Base-by-base conservation (phyloP, 2,797 vertebrate genomes). In the Acropternis orthonyx region DNA sequence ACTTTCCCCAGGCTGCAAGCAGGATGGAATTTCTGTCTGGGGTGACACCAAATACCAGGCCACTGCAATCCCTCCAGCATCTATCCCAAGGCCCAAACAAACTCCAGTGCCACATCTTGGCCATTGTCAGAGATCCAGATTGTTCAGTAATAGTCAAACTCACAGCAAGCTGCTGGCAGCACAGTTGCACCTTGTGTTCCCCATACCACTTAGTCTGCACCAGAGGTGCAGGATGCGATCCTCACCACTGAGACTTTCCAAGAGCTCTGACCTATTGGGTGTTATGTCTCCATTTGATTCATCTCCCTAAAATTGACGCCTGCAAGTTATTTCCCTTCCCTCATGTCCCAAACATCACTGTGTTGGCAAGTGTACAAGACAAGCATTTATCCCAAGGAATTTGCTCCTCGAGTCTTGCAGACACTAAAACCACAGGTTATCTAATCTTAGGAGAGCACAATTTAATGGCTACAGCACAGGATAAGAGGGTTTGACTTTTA, bases 361-460 rank as follows among this genome's bases (percentile, higher is more conserved):
- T 51, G 46, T 41, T 96, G 93, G 96, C 89, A 95, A 91, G 65
- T 8, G 37, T 65, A 89, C 67, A 96, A 86, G 79, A 80, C 67
- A 84, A 85, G 39, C 85, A 96, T 94, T 95, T 93, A 78, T 75
- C 80, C 65, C 89, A 93, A 94, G 67, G 89, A 95, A 94, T 93
- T 95, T 89, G 73, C 77, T 95, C 92, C 95, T 72, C 89, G 62
- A 58, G 56, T n/a, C 80, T 88, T 58, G 74, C 83, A 85, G 78
- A 85, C 67, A 74, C 20, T 43, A 82, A 96, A 95, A 81, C 10
- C 83, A 88, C 62, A 81, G 24, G 11, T 77, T 93, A 93, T 68
- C 89, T 95, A 77, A 94, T 82, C 89, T 84, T 63, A 74, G 17
- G 32, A 72, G 69, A 90, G 44, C 41, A 20, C 0, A 84, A 49